Evolutionary conservation across 2,113 vertebrate species (phyloP).

Genomic region (Sapajus apella): DNA sequence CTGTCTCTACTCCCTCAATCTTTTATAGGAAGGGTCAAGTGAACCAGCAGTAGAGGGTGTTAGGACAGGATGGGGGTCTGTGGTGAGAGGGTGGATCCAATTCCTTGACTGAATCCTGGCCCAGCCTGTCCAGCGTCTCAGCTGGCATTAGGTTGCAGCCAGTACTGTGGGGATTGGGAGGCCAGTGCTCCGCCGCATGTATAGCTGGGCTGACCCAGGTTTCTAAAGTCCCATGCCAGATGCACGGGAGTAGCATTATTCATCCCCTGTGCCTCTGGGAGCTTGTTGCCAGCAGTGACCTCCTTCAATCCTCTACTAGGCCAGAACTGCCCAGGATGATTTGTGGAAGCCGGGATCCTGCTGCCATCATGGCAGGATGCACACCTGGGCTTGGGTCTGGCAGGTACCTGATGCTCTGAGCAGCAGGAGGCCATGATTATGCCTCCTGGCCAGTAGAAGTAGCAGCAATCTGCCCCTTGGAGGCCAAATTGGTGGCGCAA

Average conservation of each 20-base stretch:
- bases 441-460: fast-evolving
- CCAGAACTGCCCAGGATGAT: background rate
- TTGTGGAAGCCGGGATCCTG: background rate
- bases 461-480: too few relatives aligned
- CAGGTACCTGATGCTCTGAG: background rate
- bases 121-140: background rate
- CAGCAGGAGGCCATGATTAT: fast-evolving
- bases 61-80: background rate
- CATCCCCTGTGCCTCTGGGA: background rate
- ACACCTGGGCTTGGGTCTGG: too few relatives aligned
- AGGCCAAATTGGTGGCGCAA: background rate
- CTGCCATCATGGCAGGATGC: background rate
- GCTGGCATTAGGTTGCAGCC: background rate
- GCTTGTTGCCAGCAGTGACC: too few relatives aligned
- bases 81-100: background rate
- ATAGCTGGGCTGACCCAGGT: background rate
- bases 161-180: background rate
- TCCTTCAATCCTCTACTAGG: background rate
- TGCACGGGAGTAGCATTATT: background rate
- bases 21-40: background rate
- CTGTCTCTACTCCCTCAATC: background rate
- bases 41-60: background rate
- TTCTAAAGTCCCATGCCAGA: background rate
- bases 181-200: background rate
- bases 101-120: background rate